Percentiles rank a stretch among this genome's conserved stretches.
phyloP scores from a whole-genome alignment of 53 echinoderm and acorn worm genomes.

The Glandiceps talaboti region DNA sequence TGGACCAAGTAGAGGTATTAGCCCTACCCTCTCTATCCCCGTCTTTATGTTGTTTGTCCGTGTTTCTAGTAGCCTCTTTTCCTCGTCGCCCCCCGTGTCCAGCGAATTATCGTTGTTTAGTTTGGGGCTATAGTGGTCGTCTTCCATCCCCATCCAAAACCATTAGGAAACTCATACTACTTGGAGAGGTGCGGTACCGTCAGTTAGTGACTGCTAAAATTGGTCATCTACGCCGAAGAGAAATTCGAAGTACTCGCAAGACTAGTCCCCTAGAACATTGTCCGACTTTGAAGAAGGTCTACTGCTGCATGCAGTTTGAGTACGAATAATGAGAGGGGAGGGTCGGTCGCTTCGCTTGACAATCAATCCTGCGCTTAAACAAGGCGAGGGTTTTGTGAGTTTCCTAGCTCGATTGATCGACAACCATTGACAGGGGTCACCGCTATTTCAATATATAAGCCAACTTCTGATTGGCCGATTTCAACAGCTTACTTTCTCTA shows the following conservation, averaged over 20 bases:
- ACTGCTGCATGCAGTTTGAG: not conserved
- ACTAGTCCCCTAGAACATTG: not conserved
- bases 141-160: not conserved
- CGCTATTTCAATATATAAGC: not conserved
- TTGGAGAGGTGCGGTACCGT: not conserved
- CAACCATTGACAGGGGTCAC: not conserved
- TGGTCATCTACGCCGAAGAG: not conserved
- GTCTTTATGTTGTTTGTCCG: not conserved
- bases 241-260: too few species aligned
- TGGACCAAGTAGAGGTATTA: too few species aligned
- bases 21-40: not conserved
- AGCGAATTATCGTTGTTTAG: not conserved
- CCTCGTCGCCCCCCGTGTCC: not conserved
- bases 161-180: not conserved
- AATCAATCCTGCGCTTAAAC: not conserved
- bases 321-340: not conserved
- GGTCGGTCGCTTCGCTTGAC: not conserved
- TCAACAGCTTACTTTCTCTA: not conserved
- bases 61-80: not conserved
- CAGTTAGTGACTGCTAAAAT: not conserved
- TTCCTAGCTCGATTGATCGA: not conserved
- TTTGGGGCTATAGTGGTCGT: not conserved
- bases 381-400: not conserved
- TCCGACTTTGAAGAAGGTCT: not conserved
- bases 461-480: not conserved